Evolutionary conservation across 2,888 invertebrate genomes (phyloP).

Genomic region (Chymomyza procnemis): DNA sequence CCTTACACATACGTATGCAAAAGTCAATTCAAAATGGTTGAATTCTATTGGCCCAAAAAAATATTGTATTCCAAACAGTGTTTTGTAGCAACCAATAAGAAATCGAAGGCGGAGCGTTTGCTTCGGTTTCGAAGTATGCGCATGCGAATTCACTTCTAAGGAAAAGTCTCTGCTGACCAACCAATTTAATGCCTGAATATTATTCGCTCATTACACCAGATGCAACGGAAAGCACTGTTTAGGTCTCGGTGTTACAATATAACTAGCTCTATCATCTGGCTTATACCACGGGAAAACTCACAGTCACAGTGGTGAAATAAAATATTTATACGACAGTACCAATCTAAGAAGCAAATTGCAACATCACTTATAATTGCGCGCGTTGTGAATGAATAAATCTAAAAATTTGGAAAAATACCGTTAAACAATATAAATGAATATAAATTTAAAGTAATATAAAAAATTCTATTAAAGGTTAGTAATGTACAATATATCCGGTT

Average conservation of each 20-base stretch:
- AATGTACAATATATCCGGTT: neutral
- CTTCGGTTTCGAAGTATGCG: neutral
- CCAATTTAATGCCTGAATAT: neutral
- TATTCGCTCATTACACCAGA: neutral
- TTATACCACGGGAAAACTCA: neutral
- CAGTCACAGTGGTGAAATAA: neutral
- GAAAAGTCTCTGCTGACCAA: neutral
- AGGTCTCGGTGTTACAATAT: neutral
- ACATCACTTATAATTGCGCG: neutral
- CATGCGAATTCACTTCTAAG: neutral
- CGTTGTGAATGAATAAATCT: neutral
- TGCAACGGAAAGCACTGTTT: neutral
- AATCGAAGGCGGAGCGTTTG: neutral
- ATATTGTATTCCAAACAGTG: neutral
- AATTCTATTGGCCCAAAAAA: neutral
- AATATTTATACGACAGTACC: neutral
- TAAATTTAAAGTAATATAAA: neutral
- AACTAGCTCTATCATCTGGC: neutral
- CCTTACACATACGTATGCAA: too few species aligned
- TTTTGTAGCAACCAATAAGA: neutral
- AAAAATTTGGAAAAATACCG: neutral
- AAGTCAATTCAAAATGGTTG: neutral
- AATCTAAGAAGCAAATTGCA: neutral
- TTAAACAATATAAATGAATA: too few species aligned
- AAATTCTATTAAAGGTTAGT: neutral